Conservation (phyloP, 2,797 vertebrate genomes). For the Hephaestus fuliginosus region DNA sequence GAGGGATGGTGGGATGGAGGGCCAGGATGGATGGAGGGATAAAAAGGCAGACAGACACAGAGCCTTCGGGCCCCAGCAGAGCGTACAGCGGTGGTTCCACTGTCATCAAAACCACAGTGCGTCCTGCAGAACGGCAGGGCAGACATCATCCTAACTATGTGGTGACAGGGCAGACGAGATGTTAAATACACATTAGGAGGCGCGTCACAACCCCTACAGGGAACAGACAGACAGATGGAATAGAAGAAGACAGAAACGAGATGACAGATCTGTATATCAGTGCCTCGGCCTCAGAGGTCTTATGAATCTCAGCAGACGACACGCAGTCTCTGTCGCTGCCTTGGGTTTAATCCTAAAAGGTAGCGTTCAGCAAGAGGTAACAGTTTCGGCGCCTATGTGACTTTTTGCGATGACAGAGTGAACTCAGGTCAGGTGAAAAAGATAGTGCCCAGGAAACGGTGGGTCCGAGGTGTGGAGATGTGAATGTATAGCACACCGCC, state of each 20-base stretch:
- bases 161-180: slow-evolving; percentile 75
- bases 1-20: slow-evolving; percentile 59
- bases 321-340: slow-evolving; percentile 19
- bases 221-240: slow-evolving; percentile 58
- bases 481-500: slow-evolving; percentile 23
- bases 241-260: slow-evolving; percentile 61
- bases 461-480: slow-evolving; percentile 37
- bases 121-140: slow-evolving; percentile 59
- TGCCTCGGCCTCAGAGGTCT: slow-evolving; percentile 47
- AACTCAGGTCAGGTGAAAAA: slow-evolving; percentile 52
- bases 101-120: slow-evolving; percentile 67
- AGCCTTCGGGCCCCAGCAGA: slow-evolving; percentile 57
- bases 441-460: slow-evolving; percentile 7
- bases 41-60: slow-evolving; percentile 69
- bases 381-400: slow-evolving; percentile 39
- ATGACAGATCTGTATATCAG: slow-evolving; percentile 77
- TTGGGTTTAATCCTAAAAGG: slow-evolving; percentile 36
- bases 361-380: slow-evolving; percentile 5
- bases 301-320: slow-evolving; percentile 50
- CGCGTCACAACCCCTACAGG: slow-evolving; percentile 54
- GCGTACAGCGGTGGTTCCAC: slow-evolving; percentile 45
- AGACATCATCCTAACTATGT: slow-evolving; percentile 70
- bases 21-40: slow-evolving; percentile 66
- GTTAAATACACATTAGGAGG: slow-evolving; percentile 77
- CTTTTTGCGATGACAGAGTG: slow-evolving; percentile 58